Evolutionary conservation across 2,888 invertebrate species (phyloP).

Genomic region (Deilephila porcellus): DNA sequence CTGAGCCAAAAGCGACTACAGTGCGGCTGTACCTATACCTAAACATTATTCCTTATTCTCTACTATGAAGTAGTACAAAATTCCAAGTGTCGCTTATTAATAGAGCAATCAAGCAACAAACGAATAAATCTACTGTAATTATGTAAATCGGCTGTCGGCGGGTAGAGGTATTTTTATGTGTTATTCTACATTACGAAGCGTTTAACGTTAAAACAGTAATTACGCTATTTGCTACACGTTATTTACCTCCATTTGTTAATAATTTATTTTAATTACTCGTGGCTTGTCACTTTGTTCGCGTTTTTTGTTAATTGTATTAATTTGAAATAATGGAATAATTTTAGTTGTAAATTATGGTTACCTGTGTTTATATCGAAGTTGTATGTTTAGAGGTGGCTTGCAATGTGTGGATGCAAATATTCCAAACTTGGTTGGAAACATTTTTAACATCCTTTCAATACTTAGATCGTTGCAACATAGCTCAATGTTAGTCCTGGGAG

Average conservation of each 20-base stretch:
- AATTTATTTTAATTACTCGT: neutral
- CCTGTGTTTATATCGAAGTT: too few species aligned
- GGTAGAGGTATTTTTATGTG: conserved; percentile 6
- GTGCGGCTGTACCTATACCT: too few species aligned
- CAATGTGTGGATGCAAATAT: too few species aligned
- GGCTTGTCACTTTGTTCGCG: neutral
- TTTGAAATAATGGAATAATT: neutral
- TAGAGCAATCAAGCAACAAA: conserved; percentile 11
- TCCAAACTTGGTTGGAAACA: too few species aligned
- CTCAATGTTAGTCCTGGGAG: too few species aligned
- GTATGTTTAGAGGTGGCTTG: too few species aligned
- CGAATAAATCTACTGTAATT: conserved; percentile 14
- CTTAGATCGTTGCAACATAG: too few species aligned
- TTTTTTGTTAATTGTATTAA: neutral
- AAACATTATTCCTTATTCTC: too few species aligned
- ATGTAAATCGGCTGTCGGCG: conserved; percentile 22
- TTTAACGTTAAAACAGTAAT: conserved; percentile 2
- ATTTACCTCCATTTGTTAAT: conserved; percentile 11
- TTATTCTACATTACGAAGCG: conserved; percentile 12
- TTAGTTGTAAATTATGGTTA: neutral
- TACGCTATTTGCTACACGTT: conserved; percentile 6
- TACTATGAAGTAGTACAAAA: neutral
- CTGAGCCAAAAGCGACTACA: too few species aligned
- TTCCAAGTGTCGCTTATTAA: neutral
- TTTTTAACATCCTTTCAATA: too few species aligned